Evolutionary conservation across 1,140 invertebrate genomes (phyloP).

Genomic region (Scaptodrosophila lebanonensis): DNA sequence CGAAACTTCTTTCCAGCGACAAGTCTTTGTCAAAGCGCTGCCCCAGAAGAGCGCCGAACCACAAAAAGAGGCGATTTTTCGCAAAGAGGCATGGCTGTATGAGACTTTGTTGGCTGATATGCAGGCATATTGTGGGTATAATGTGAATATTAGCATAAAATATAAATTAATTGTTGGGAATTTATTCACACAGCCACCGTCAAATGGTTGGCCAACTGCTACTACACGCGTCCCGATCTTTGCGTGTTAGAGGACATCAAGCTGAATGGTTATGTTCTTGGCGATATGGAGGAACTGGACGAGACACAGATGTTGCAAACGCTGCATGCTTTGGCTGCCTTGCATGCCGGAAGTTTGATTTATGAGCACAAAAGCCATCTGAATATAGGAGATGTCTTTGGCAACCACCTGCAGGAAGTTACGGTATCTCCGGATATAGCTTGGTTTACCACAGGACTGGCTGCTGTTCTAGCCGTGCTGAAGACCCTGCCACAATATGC

Average conservation of each 20-base stretch:
- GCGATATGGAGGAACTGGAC: not conserved
- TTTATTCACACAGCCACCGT: constrained; percentile 21
- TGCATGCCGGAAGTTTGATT: constrained; percentile 76
- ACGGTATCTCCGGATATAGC: constrained; percentile 45
- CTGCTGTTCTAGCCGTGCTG: constrained; percentile 35
- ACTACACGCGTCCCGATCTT: constrained; percentile 61
- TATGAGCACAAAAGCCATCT: constrained; percentile 34
- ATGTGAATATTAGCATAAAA: not conserved
- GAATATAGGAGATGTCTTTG: constrained; percentile 46
- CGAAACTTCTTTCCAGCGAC: not conserved
- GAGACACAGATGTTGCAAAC: constrained; percentile 28
- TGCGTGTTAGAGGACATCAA: constrained; percentile 76
- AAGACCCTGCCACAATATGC: constrained; percentile 41
- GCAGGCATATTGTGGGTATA: constrained; percentile 42
- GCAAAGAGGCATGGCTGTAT: constrained; percentile 57
- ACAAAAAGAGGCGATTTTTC: constrained; percentile 52
- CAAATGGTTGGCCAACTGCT: constrained; percentile 62
- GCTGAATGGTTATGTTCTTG: constrained; percentile 10
- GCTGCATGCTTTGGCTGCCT: constrained; percentile 64
- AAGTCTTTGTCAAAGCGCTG: constrained; percentile 58
- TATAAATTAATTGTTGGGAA: not conserved
- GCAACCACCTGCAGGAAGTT: constrained; percentile 49
- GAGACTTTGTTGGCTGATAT: constrained; percentile 37
- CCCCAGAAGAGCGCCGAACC: constrained; percentile 45
- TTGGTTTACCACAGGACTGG: constrained; percentile 62